Conservation (phyloP, 2,888 invertebrate genomes). For the Cataglyphis livida region DNA sequence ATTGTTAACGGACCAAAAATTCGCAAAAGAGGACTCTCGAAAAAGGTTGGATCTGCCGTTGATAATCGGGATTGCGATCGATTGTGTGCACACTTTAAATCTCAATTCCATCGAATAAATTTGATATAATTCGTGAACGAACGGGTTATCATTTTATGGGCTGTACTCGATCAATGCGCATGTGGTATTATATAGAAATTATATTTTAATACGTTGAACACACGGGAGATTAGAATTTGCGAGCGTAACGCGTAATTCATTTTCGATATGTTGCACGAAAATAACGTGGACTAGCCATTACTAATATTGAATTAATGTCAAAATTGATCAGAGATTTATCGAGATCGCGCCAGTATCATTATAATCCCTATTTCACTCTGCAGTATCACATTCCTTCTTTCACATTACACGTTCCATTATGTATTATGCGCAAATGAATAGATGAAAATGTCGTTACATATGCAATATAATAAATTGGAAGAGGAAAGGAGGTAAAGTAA, state of each 20-base stretch:
- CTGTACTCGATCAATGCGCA: slow-evolving; percentile 17
- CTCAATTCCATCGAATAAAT: slow-evolving; percentile 49
- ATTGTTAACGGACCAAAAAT: slow-evolving; percentile 33
- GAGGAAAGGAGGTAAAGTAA: background rate
- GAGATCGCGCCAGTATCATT: slow-evolving; percentile 29
- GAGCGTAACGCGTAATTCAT: slow-evolving; percentile 37
- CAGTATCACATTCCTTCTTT: background rate
- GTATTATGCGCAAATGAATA: slow-evolving; percentile 8
- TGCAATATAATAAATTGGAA: slow-evolving; percentile 28
- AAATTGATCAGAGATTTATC: slow-evolving; percentile 45
- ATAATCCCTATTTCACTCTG: slow-evolving; percentile 37
- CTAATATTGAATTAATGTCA: slow-evolving; percentile 51
- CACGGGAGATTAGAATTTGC: slow-evolving; percentile 20
- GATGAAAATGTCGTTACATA: slow-evolving; percentile 26
- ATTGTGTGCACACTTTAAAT: slow-evolving; percentile 32
- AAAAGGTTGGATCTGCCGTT: slow-evolving; percentile 7
- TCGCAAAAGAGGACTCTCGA: background rate
- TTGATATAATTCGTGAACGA: slow-evolving; percentile 58
- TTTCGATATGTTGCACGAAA: slow-evolving; percentile 31
- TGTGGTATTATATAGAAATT: slow-evolving; percentile 48
- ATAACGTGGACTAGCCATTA: slow-evolving; percentile 45
- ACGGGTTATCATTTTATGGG: slow-evolving; percentile 60
- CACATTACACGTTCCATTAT: slow-evolving; percentile 16
- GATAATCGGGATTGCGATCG: slow-evolving; percentile 27
- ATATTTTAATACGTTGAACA: slow-evolving; percentile 54